A percentile compares a stretch with the other conserved stretches of the same genome.
These are phyloP conservation scores for Apaloderma vittatum DNA, from an alignment of 2,113 vertebrate species.

Conservation along the genomic window DNA sequence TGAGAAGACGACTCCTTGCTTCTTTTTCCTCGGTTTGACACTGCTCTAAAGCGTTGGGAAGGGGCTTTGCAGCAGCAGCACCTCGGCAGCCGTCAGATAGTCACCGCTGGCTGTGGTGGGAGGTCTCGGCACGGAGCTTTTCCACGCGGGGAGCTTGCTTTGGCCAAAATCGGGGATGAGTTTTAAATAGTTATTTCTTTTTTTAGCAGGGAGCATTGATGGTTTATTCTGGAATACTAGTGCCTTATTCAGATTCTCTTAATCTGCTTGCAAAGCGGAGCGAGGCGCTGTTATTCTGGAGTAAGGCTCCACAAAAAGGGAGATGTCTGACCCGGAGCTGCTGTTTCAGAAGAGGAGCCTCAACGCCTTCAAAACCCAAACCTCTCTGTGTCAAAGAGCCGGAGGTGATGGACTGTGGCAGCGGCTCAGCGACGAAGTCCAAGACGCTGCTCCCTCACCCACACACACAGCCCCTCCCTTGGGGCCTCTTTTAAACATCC, in stretches of 20 bases:
- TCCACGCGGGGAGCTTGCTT: background rate
- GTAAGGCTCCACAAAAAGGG: background rate
- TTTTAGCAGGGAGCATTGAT: background rate
- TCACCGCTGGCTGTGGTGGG: background rate
- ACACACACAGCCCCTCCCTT: rapidly evolving
- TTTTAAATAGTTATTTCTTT: background rate
- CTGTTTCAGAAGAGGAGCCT: background rate
- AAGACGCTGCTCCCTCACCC: too few relatives aligned
- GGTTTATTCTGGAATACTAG: background rate
- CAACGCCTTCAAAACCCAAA: rapidly evolving
- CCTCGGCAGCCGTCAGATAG: background rate
- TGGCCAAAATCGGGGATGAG: background rate
- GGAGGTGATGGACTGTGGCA: background rate
- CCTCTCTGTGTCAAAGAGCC: background rate
- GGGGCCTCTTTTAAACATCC: background rate
- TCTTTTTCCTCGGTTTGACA: background rate
- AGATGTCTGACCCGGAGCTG: background rate
- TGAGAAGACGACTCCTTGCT: background rate
- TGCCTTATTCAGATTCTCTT: background rate
- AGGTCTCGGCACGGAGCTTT: background rate
- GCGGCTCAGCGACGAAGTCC: background rate
- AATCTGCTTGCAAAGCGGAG: background rate
- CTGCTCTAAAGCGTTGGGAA: background rate
- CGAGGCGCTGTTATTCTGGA: background rate
- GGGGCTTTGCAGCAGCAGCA: rapidly evolving